A percentile compares a stretch with the other conserved stretches of the same genome.
Evolutionary conservation across 2,113 vertebrate genomes (phyloP).

Genomic region (Dunckerocampus dactyliophorus): DNA sequence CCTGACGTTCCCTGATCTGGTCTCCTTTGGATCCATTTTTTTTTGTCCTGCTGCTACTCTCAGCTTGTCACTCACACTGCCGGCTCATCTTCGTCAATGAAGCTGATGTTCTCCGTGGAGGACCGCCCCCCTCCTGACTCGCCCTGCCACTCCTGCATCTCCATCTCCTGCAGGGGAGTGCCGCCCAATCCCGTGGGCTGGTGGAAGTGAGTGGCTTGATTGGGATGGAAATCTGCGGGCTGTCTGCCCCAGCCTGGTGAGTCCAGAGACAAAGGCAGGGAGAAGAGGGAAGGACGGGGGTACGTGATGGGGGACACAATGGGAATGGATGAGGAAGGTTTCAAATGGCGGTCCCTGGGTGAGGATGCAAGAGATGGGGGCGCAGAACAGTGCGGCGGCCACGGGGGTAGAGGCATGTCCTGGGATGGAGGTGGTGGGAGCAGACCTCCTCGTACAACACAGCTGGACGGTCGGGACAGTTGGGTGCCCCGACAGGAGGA

Average conservation of each 20-base stretch:
- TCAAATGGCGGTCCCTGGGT: slow-evolving; percentile 45
- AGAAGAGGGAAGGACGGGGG: slow-evolving; percentile 42
- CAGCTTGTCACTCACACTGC: slow-evolving; percentile 57
- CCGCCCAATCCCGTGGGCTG: slow-evolving; percentile 7
- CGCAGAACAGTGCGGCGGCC: slow-evolving; percentile 61
- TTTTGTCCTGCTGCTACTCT: slow-evolving; percentile 16
- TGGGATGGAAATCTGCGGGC: slow-evolving; percentile 18
- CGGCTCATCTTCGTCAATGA: slow-evolving; percentile 77
- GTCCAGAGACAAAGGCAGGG: slow-evolving; percentile 57
- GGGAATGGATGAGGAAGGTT: slow-evolving; percentile 17
- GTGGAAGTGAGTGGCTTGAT: slow-evolving; percentile 37
- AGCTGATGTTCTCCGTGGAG: slow-evolving; percentile 72
- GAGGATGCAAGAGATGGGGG: slow-evolving; percentile 67
- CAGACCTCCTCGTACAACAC: slow-evolving; percentile 33
- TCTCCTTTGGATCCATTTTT: not conserved
- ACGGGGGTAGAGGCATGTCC: slow-evolving; percentile 41
- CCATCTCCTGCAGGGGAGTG: slow-evolving; percentile 62
- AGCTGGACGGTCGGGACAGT: slow-evolving; percentile 44
- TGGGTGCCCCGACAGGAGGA: slow-evolving; percentile 65
- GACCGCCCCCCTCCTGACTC: slow-evolving; percentile 31
- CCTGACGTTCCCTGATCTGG: slow-evolving; percentile 6
- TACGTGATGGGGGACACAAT: slow-evolving; percentile 15
- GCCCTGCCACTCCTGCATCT: slow-evolving; percentile 69
- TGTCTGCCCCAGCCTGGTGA: slow-evolving; percentile 20
- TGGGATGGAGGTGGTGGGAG: slow-evolving; percentile 47